Base-by-base conservation (phyloP, 2,113 vertebrate genomes). In the Pelvicachromis taeniatus region DNA sequence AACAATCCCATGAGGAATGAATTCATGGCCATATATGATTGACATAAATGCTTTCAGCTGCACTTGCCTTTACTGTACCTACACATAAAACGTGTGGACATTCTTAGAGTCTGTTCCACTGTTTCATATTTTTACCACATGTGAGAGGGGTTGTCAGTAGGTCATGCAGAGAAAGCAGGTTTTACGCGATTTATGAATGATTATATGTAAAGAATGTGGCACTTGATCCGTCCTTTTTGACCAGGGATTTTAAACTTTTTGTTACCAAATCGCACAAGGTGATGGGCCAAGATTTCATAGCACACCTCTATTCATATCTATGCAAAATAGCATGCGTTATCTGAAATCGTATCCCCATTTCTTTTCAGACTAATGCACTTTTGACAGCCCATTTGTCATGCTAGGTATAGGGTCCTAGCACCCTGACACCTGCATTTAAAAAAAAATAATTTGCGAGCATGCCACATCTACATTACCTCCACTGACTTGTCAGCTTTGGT, bases 11-110 rank as follows among this genome's bases (percentile, higher is more conserved):
- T 21, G 50, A 81, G 68, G 38, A 73, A 59, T 91, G 85, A 90
- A 83, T 87, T 88, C 86, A 88, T 78, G 52, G 77, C 50, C 12
- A 50, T 19, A 11, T 83, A 59, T 78, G 73, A 84, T 75, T 87
- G 63, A 80, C 78, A n/a, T 87, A 84, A 87, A 77, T 89, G 82
- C 80, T 93, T 91, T 90, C 82, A 93, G 90, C 81, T 88, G 88
- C 53, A 52, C 33, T 78, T 55, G 54, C 16, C 58, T 83, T 77
- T 54, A 26, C 42, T 83, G 54, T 68, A 81, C 83, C 11, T 73
- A 17, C 81, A 61, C 52, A 77, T 77, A 58, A 61, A 83, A 81
- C 2, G 13, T 63, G 59, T 78, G 9, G 77, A 85, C 54, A 21
- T 77, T 65, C 29, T 61, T 29, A 78, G 10, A 38, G n/a, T 80